phyloP scores from a whole-genome alignment of 2,113 vertebrate species.

The Lanius collurio region DNA sequence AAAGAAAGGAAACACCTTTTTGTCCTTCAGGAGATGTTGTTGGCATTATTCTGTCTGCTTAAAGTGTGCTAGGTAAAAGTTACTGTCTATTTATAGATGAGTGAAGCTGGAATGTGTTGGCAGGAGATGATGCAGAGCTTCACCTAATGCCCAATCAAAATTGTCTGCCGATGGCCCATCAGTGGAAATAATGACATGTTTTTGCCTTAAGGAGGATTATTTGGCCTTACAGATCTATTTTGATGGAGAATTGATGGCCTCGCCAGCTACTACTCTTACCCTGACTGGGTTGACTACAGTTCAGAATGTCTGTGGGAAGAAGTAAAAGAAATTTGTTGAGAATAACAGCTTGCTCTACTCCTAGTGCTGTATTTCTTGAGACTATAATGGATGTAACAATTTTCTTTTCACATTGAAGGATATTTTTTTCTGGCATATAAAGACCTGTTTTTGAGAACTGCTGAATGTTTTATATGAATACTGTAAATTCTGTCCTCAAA shows the following conservation, averaged over 20 bases:
- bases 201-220: constrained; percentile 34
- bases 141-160: neutral
- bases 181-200: constrained; percentile 26
- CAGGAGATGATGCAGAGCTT: neutral
- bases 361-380: neutral
- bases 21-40: neutral
- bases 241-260: constrained; percentile 1
- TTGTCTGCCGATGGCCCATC: neutral
- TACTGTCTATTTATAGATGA: neutral
- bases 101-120: neutral
- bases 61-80: neutral
- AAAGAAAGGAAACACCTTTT: neutral
- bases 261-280: neutral
- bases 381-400: neutral
- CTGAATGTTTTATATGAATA: neutral
- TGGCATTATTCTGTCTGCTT: neutral
- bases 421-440: neutral
- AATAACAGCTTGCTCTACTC: neutral
- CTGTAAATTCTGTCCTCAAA: neutral
- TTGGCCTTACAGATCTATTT: constrained; percentile 15
- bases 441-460: neutral
- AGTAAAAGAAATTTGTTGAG: neutral
- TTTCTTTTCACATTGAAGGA: neutral
- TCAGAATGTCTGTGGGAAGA: neutral
- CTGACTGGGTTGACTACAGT: neutral